Conservation (phyloP, 2,888 invertebrate species). For the Tetropium fuscum region DNA sequence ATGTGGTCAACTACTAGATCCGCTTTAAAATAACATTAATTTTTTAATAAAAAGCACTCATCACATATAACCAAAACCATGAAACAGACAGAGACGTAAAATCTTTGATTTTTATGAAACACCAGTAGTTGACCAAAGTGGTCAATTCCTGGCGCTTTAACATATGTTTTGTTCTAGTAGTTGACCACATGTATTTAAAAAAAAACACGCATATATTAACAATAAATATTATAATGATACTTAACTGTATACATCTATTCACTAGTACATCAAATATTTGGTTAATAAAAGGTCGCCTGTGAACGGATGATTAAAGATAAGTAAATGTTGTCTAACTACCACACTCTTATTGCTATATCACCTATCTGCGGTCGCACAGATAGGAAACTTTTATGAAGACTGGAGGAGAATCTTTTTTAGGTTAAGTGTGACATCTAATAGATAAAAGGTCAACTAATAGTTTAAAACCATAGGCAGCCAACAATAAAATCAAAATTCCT, state of each 20-base stretch:
- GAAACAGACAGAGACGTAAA: conserved; percentile 11
- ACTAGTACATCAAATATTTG: conserved; percentile 10
- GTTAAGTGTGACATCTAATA: conserved; percentile 15
- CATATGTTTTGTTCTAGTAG: background rate
- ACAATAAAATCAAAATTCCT: conserved; percentile 2
- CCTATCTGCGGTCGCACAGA: background rate
- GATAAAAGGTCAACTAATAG: background rate
- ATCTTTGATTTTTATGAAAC: conserved; percentile 13
- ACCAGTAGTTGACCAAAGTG: conserved; percentile 22
- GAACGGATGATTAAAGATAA: conserved; percentile 13
- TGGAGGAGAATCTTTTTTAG: background rate
- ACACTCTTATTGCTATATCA: conserved; percentile 10
- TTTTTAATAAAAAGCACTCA: conserved; percentile 7
- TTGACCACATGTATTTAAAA: conserved; percentile 11
- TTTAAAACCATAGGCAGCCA: conserved; percentile 10
- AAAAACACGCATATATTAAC: conserved; percentile 4
- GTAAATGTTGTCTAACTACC: conserved; percentile 1
- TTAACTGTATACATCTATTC: conserved; percentile 8
- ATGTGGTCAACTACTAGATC: conserved; percentile 22
- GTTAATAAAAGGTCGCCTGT: background rate
- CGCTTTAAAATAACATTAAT: conserved; percentile 2
- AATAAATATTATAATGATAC: background rate
- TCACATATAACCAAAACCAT: conserved; percentile 8
- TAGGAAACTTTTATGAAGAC: conserved; percentile 4
- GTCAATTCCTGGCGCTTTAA: conserved; percentile 12